These are phyloP conservation scores for Porites rus DNA, from an alignment of 92 coral and sea anemone species.

Conservation along the genomic window DNA sequence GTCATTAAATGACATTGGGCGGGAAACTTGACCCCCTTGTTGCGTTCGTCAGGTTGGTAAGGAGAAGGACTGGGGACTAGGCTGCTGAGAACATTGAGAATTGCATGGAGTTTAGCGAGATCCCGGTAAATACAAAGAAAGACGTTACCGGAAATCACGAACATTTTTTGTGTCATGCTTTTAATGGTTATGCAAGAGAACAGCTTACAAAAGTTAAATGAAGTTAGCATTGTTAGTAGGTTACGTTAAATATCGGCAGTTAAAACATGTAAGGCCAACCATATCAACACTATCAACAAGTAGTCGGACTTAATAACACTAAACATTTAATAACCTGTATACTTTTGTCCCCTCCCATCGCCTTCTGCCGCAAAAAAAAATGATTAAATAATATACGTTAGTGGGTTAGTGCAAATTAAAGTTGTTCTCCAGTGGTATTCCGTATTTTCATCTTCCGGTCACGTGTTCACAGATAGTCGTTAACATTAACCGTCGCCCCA, in stretches of 20 bases:
- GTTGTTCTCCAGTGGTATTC: constrained; percentile 11
- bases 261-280: background rate
- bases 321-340: background rate
- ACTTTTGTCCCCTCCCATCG: background rate
- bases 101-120: background rate
- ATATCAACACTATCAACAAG: background rate
- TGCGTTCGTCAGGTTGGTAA: too few species aligned
- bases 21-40: too few species aligned
- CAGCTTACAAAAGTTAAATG: constrained; percentile 33
- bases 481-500: constrained; percentile 29
- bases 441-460: constrained; percentile 4
- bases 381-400: background rate
- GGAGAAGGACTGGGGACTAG: too few species aligned
- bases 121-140: too few species aligned
- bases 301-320: background rate
- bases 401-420: constrained; percentile 25
- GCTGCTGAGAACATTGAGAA: too few species aligned
- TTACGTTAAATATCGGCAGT: constrained; percentile 9
- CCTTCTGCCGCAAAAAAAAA: constrained; percentile 3
- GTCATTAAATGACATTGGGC: too few species aligned
- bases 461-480: constrained; percentile 27
- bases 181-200: constrained; percentile 34
- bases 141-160: background rate
- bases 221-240: constrained; percentile 15
- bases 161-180: background rate